Base-by-base conservation (phyloP, 2,113 vertebrate genomes). In the Laticauda colubrina region DNA sequence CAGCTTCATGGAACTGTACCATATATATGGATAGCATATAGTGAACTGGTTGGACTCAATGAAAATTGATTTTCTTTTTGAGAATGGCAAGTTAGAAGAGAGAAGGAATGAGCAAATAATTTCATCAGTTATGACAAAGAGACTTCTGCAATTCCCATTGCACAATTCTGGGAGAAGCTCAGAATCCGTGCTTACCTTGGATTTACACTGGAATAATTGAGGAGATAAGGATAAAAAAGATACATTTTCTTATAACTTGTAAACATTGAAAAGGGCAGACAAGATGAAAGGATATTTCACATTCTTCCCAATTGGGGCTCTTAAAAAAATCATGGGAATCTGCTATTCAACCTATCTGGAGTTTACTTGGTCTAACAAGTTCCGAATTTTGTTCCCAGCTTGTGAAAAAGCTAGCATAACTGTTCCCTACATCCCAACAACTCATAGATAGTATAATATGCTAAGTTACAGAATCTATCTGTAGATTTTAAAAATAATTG, bases 131-230 rank as follows among this genome's bases (percentile, higher is more conserved):
- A 90, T 94, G 92, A 61, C 91, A 57, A 0, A 55, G 61, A 94
- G 24, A 45, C 81, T 91, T 64, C 93, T 90, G 39, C 90, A 48
- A 93, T 51, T 94, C 96, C 95, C 96, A 85, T 96, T 95, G 95
- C 96, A 95, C 92, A 90, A 81, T 94, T 95, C 75, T 89, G 94
- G 92, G 94, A 93, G 94, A 96, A 94, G 91, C 95, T 95, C 93
- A 92, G 94, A 93, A 97, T 95, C 94, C 94, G 92, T 93, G 96
- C 95, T 96, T 96, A 96, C 94, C 90, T 91, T 86, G 94, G 90
- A 91, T 95, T 90, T 29, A 91, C 92, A 91, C 75, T 94, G 93
- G 88, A 48, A 89, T 59, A 11, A n/a, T 18, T 34, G 20, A 11
- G 9, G 59, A 85, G 11, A 48, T 85, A 29, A 57, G 24, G 75